Evolutionary conservation across 1,140 invertebrate genomes (phyloP).

Genomic region (Kradibia gibbosae): DNA sequence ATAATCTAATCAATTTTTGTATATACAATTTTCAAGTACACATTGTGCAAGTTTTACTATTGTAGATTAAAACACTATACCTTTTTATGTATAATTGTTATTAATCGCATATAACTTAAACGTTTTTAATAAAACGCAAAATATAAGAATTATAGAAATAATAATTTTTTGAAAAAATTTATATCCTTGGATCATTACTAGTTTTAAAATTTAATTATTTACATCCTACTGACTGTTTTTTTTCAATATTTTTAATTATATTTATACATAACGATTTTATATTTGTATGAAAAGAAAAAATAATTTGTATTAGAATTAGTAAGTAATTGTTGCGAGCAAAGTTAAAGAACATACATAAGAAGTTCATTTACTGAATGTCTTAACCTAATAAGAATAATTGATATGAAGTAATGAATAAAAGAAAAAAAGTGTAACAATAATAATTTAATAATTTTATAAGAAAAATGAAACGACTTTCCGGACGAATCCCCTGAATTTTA

Average conservation of each 20-base stretch:
- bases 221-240: too few relatives aligned
- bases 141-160: too few relatives aligned
- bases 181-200: not conserved
- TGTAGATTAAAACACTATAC: constrained; percentile 12
- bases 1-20: not conserved
- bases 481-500: constrained; percentile 4
- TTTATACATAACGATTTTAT: constrained; percentile 15
- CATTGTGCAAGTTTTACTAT: not conserved
- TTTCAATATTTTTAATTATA: constrained; percentile 25
- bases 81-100: not conserved
- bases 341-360: constrained; percentile 33
- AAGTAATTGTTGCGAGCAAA: not conserved
- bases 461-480: constrained; percentile 33
- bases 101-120: too few relatives aligned
- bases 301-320: not conserved
- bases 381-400: not conserved
- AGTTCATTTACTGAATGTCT: not conserved
- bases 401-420: not conserved
- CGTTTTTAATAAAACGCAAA: too few relatives aligned
- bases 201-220: constrained; percentile 10
- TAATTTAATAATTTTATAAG: too few relatives aligned
- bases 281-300: constrained; percentile 22
- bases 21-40: not conserved
- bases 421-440: too few relatives aligned
- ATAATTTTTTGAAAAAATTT: too few relatives aligned